Conservation (phyloP, 53 echinoderm and acorn worm species). For the Luidia sarsii region DNA sequence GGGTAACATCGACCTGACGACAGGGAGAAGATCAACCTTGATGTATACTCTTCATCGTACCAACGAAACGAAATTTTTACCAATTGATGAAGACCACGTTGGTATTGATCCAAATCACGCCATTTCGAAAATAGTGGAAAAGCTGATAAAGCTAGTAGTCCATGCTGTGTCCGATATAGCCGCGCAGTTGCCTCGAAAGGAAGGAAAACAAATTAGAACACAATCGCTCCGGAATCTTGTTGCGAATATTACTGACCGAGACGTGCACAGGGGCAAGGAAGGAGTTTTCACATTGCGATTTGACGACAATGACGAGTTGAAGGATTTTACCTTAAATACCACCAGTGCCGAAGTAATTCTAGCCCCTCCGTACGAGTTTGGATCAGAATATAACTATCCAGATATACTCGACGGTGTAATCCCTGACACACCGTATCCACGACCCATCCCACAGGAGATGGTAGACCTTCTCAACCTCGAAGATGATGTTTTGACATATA, state of each 20-base stretch:
- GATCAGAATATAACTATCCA: neutral
- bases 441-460: neutral
- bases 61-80: neutral
- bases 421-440: neutral
- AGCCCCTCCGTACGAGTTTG: slow-evolving; percentile 9
- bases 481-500: neutral
- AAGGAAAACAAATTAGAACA: neutral
- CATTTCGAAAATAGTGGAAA: slow-evolving; percentile 20
- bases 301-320: slow-evolving; percentile 6
- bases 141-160: slow-evolving; percentile 23
- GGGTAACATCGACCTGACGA: slow-evolving; percentile 3
- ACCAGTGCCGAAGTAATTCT: slow-evolving; percentile 35
- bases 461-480: neutral
- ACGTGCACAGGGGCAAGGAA: slow-evolving; percentile 31
- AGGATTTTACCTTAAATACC: slow-evolving; percentile 44
- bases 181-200: neutral
- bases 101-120: slow-evolving; percentile 38
- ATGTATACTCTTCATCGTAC: neutral
- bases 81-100: slow-evolving; percentile 13
- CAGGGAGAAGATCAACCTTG: slow-evolving; percentile 14
- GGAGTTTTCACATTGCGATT: slow-evolving; percentile 25
- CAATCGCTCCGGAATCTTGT: slow-evolving; percentile 5
- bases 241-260: slow-evolving; percentile 14
- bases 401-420: slow-evolving; percentile 49
- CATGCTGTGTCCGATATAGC: neutral